Evolutionary conservation across 1,140 invertebrate species (phyloP).

Genomic region (Theocolax elegans): DNA sequence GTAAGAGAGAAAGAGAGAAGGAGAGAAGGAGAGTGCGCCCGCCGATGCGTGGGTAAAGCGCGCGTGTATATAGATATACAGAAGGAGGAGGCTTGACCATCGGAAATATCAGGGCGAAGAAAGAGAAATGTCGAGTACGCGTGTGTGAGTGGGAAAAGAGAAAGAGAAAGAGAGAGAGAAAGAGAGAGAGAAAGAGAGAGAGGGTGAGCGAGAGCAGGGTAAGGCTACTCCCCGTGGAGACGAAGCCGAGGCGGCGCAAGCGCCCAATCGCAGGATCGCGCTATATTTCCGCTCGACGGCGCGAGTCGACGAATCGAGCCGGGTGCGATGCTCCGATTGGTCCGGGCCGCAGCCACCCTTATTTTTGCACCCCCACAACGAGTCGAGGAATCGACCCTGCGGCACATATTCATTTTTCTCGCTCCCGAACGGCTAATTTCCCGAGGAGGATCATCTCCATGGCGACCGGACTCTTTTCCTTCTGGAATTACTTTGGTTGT

Average conservation of each 20-base stretch:
- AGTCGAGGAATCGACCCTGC: slow-evolving; percentile 2
- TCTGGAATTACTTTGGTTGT: too few species aligned
- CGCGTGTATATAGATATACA: too few species aligned
- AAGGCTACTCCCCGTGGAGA: slow-evolving; percentile 13
- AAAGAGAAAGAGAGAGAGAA: too few species aligned
- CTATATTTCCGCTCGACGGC: slow-evolving; percentile 30
- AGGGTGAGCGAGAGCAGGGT: background rate
- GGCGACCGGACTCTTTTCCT: background rate
- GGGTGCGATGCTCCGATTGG: slow-evolving; percentile 27
- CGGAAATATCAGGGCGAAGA: too few species aligned
- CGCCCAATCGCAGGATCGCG: slow-evolving; percentile 18
- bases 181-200: background rate
- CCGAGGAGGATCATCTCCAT: background rate
- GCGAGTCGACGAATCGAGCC: slow-evolving; percentile 24
- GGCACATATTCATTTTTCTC: slow-evolving; percentile 17
- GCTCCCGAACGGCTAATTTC: slow-evolving; percentile 3
- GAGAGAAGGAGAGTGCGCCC: too few species aligned
- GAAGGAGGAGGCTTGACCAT: too few species aligned
- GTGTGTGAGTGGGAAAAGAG: too few species aligned
- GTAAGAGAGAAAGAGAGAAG: too few species aligned
- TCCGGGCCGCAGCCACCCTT: slow-evolving; percentile 15
- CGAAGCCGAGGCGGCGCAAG: slow-evolving; percentile 25
- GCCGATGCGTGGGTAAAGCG: too few species aligned
- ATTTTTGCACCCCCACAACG: slow-evolving; percentile 26
- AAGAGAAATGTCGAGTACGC: too few species aligned